Base-by-base conservation (phyloP, 2,113 vertebrate genomes). In the Gymnobelideus leadbeateri region DNA sequence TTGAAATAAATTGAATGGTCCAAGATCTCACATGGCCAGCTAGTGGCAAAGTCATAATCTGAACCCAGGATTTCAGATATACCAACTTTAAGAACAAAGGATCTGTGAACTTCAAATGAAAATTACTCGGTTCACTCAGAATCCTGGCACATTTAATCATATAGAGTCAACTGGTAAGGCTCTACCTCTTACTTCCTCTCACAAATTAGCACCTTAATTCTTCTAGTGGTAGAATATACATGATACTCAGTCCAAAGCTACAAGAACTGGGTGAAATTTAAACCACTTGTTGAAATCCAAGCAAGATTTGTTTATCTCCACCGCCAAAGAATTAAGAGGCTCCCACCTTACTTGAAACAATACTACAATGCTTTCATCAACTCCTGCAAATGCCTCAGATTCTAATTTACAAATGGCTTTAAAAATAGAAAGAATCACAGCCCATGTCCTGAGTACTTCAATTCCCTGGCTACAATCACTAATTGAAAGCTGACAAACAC, bases 401-500 rank as follows among this genome's bases (percentile, higher is more conserved):
- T 93, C 61, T n/a, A 52, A 51, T 84, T 89, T 1, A 93, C 51
- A 95, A 93, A 95, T 92, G 49, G 14, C 61, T 77, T 94, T 57
- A 93, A 53, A 95, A 97, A 92, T 91, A 94, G 68, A 96, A 93
- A 51, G 92, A 37, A 89, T 92, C 37, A 91, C 7, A 95, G 55
- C 6, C 54, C 91, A 90, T 96, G 51, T 92, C 68, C 28, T 92
- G 90, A 95, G 51, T 97, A 91, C 92, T 53, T 95, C 55, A 92
- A 54, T 57, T 16, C 91, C 90, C 61, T 92, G 91, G 84, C 91
- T 94, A 95, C 92, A 95, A 94, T 96, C 90, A 55, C 54, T 52
- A 90, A 93, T 89, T 96, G 91, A 95, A 91, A 51, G 51, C 91
- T 96, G 91, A 93, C 96, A 97, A 92, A 95, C 37, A 53, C 49